phyloP scores from a whole-genome alignment of 2,888 invertebrate genomes.

The Hartigia nigra region DNA sequence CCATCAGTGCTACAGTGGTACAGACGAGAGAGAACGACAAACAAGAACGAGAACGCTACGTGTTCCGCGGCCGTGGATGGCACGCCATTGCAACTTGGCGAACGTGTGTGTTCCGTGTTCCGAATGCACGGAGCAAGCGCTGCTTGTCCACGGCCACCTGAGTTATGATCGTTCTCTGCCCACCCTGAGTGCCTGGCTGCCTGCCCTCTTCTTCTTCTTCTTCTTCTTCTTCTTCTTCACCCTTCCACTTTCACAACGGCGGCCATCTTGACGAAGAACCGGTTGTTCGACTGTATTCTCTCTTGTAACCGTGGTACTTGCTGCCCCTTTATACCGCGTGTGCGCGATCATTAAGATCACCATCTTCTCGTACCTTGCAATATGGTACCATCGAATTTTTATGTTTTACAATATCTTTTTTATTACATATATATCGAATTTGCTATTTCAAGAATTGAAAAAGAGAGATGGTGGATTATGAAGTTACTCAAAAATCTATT shows the following conservation, averaged over 20 bases:
- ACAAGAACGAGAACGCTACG: constrained; percentile 25
- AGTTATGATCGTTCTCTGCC: constrained; percentile 58
- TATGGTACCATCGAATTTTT: background rate
- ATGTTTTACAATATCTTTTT: background rate
- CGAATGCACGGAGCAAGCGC: constrained; percentile 57
- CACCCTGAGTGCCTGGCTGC: constrained; percentile 50
- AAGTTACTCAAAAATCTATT: too few species aligned
- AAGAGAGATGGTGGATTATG: too few species aligned
- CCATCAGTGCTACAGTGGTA: background rate
- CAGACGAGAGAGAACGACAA: constrained; percentile 18
- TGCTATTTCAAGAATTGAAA: background rate
- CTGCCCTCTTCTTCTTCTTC: constrained; percentile 24
- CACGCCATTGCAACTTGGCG: constrained; percentile 35
- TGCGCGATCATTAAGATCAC: background rate
- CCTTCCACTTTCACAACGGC: constrained; percentile 38
- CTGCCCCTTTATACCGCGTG: background rate
- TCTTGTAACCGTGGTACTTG: background rate
- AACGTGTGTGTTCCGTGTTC: constrained; percentile 57
- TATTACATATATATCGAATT: background rate
- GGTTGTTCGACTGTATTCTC: constrained; percentile 2
- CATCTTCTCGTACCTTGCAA: background rate
- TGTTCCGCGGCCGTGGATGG: constrained; percentile 31
- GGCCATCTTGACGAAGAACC: constrained; percentile 48
- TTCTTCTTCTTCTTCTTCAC: constrained; percentile 26
- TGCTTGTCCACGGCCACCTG: constrained; percentile 57